Evolutionary conservation across 2,113 vertebrate species (phyloP).

Genomic region (Albula glossodonta): DNA sequence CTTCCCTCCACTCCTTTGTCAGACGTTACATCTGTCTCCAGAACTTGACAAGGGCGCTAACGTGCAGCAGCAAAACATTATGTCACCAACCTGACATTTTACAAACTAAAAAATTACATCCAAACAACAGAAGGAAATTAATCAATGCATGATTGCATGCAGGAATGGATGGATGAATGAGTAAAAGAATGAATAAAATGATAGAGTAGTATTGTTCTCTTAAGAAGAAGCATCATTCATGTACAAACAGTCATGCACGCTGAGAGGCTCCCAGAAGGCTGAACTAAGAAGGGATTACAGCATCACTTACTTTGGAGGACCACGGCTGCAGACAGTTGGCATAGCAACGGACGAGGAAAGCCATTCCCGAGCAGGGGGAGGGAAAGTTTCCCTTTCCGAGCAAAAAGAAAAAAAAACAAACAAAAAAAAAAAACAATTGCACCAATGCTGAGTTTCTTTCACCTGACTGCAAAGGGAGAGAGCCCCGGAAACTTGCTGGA

Average conservation of each 20-base stretch:
- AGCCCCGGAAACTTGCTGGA: conserved; percentile 25
- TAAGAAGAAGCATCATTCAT: conserved; percentile 6
- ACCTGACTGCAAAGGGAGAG: not conserved
- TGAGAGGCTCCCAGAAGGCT: conserved; percentile 41
- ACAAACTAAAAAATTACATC: not conserved
- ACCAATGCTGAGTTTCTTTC: not conserved
- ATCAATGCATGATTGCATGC: no score
- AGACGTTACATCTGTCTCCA: not conserved
- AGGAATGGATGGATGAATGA: no score
- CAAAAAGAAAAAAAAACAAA: conserved; percentile 15
- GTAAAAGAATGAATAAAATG: no score
- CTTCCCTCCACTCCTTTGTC: not conserved
- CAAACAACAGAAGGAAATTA: no score
- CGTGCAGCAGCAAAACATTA: not conserved
- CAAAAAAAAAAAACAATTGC: conserved; percentile 14
- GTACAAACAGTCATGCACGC: conserved; percentile 21
- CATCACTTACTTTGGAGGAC: conserved; percentile 98
- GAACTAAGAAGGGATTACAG: conserved; percentile 57
- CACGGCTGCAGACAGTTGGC: conserved; percentile 99
- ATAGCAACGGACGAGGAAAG: conserved; percentile 99
- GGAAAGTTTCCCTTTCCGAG: conserved; percentile 80
- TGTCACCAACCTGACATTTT: not conserved
- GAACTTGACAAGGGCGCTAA: not conserved
- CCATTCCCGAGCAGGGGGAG: conserved; percentile 82
- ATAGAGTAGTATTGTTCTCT: not conserved